Evolutionary conservation across 2,888 invertebrate species (phyloP).

Genomic region (Nipponacmea schrenckii): DNA sequence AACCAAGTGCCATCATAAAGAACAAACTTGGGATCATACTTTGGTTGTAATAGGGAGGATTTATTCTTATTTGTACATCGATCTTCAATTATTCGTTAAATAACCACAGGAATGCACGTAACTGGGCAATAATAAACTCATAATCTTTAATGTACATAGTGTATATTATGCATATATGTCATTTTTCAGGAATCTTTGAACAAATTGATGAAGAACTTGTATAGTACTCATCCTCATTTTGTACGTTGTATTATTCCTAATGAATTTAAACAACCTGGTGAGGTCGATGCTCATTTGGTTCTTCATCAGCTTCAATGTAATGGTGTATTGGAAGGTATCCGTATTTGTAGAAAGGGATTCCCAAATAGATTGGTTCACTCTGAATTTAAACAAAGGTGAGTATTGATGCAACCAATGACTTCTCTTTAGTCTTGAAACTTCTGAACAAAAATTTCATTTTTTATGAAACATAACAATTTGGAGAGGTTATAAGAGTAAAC

Average conservation of each 20-base stretch:
- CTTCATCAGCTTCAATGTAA: slow-evolving; percentile 99
- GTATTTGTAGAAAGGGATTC: slow-evolving; percentile 98
- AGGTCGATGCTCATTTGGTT: slow-evolving; percentile 96
- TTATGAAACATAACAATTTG: too few species aligned
- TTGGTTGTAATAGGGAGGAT: too few species aligned
- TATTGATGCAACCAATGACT: neutral
- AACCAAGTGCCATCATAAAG: neutral
- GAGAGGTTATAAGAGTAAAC: too few species aligned
- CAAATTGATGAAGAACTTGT: slow-evolving; percentile 80
- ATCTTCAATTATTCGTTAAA: too few species aligned
- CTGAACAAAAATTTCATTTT: too few species aligned
- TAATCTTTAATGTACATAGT: too few species aligned
- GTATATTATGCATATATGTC: too few species aligned
- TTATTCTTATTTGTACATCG: too few species aligned
- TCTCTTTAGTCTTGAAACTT: too few species aligned
- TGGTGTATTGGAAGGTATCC: slow-evolving; percentile 99
- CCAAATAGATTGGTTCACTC: slow-evolving; percentile 99
- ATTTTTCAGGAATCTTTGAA: slow-evolving; percentile 73
- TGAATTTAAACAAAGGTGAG: slow-evolving; percentile 99
- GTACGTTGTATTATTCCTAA: slow-evolving; percentile 99
- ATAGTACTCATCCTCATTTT: slow-evolving; percentile 32
- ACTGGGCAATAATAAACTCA: too few species aligned
- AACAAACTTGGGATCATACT: too few species aligned
- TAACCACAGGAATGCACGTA: too few species aligned
- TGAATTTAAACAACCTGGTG: slow-evolving; percentile 74